Conservation (phyloP, 2,888 invertebrate genomes). For the Galeopsomyia nigrocyanea region DNA sequence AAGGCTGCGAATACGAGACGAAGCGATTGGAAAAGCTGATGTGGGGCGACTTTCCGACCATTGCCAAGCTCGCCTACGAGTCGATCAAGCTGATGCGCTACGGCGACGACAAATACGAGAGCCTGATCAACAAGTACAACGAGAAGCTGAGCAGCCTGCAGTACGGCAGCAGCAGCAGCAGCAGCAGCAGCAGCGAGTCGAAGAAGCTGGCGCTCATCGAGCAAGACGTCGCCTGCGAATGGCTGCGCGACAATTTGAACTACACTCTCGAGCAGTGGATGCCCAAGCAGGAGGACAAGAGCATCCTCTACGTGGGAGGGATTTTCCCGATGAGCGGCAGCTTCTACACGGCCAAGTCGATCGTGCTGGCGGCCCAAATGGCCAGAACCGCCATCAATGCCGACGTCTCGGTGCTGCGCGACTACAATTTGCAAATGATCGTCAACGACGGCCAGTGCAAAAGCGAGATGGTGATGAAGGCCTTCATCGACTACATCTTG, state of each 20-base stretch:
- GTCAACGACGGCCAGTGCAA: conserved; percentile 78
- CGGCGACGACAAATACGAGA: conserved; percentile 70
- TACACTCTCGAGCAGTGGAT: conserved; percentile 70
- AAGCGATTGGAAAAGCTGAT: conserved; percentile 78
- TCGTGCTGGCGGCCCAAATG: conserved; percentile 74
- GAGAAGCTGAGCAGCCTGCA: conserved; percentile 41
- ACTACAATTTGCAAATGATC: conserved; percentile 74
- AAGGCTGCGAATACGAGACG: conserved; percentile 78
- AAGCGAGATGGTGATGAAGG: conserved; percentile 80
- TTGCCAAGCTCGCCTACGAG: conserved; percentile 71
- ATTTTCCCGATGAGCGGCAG: conserved; percentile 79
- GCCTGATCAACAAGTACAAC: conserved; percentile 68
- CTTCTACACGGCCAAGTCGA: conserved; percentile 74
- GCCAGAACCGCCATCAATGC: conserved; percentile 77
- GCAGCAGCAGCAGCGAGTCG: conserved; percentile 22
- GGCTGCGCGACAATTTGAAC: conserved; percentile 72
- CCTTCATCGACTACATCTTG: conserved; percentile 80
- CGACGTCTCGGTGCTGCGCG: conserved; percentile 72
- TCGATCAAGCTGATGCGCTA: conserved; percentile 71
- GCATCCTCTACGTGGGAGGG: conserved; percentile 75
- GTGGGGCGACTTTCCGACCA: conserved; percentile 73
- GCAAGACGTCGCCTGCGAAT: conserved; percentile 76
- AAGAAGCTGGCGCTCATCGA: conserved; percentile 51
- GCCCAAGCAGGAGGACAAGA: conserved; percentile 60
- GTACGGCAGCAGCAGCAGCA: conserved; percentile 15